Conservation (phyloP, 2,113 vertebrate genomes). For the Hassar affinis region DNA sequence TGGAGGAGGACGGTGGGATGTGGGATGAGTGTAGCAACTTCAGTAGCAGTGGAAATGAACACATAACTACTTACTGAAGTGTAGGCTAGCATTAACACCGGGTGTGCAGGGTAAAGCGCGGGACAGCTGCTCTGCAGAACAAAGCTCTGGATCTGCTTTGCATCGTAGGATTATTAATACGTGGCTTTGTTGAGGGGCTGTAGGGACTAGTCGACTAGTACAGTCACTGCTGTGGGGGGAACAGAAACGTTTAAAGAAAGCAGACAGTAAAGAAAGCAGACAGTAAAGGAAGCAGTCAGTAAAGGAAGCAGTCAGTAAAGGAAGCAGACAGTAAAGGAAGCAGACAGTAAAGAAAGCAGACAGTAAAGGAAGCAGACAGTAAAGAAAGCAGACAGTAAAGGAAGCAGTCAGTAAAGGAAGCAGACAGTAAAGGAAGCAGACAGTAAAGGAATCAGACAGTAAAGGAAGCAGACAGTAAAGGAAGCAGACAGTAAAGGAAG, state of each 20-base stretch:
- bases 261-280: no score
- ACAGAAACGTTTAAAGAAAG: neutral
- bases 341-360: no score
- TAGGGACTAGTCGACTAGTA: neutral
- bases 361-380: no score
- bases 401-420: no score
- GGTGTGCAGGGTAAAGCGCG: neutral
- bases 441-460: no score
- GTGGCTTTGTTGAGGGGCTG: neutral
- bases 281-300: no score
- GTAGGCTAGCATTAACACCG: constrained; percentile 1
- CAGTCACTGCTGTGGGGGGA: neutral
- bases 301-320: no score
- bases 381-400: no score
- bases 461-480: no score
- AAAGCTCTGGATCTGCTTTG: neutral
- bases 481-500: no score
- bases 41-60: neutral
- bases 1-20: neutral
- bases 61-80: neutral
- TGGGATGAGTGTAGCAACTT: neutral
- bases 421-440: no score
- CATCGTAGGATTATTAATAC: neutral
- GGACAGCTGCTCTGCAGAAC: neutral
- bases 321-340: no score